Base-by-base conservation (phyloP, 2,797 vertebrate genomes). In the Enoplosus armatus region DNA sequence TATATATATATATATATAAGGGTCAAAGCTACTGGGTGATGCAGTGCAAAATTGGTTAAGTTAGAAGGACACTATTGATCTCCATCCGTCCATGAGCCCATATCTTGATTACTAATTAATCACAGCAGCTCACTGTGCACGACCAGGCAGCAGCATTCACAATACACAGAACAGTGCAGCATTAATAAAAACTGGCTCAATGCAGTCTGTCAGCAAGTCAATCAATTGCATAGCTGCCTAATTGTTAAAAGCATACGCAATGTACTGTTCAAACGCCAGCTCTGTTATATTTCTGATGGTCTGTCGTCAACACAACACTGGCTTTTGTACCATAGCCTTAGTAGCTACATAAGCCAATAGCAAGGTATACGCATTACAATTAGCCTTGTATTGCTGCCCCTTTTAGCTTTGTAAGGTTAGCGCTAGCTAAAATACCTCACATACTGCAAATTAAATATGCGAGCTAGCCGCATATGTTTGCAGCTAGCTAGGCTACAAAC, bases 331-430 rank as follows among this genome's bases (percentile, higher is more conserved):
- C 63, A 69, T 18, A 85, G 65, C 62, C 31, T 41, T 20, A 58
- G 81, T n/a, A 26, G 80, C 84, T 29, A 79, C 80, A 62, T 83
- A 84, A 87, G 85, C 89, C 54, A 47, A 48, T 2, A 80, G 69
- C 79, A 67, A 77, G 60, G 79, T 80, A 83, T 90, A 85, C 89
- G 90, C 89, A 91, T 73, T 79, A 82, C 87, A 91, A 83, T 92
- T 87, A 93, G 90, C 90, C 75, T 53, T 51, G 84, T 53, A 20
- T 29, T 51, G 86, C 82, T 84, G 75, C 73, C 50, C 68, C 24
- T 54, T 58, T 74, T 86, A 89, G 90, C 92, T 54, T 2, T 29
- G 74, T 22, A 18, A 22, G 71, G 63, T 84, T 89, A 91, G 85
- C 84, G 20, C 75, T 90, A 90, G 88, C 88, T 37, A 24, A 60